A percentile compares a stretch with the other conserved stretches of the same genome.
phyloP scores from a whole-genome alignment of 2,113 vertebrate species.

The Gymnogyps californianus region DNA sequence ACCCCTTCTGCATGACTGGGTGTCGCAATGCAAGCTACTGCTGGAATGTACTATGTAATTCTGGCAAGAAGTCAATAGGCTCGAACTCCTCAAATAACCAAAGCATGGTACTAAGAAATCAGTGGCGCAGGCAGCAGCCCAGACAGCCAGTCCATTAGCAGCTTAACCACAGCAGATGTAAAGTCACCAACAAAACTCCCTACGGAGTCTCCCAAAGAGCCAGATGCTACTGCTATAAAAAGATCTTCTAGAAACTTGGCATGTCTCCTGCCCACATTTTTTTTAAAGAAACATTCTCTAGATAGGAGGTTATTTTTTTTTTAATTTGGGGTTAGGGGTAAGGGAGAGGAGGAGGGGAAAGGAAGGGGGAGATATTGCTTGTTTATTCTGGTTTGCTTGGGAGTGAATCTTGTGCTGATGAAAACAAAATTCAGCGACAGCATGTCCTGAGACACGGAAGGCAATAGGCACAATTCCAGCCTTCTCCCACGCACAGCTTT shows the following conservation, averaged over 20 bases:
- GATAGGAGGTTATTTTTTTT: neutral
- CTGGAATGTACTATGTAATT: neutral
- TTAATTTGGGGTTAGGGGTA: neutral
- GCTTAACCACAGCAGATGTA: constrained; percentile 35
- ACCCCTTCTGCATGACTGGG: neutral
- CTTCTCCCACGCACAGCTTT: neutral
- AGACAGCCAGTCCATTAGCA: constrained; percentile 38
- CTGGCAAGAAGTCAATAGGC: neutral
- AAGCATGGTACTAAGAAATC: neutral
- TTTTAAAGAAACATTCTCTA: neutral
- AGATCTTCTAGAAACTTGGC: neutral
- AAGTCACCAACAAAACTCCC: constrained; percentile 10
- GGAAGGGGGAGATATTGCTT: neutral
- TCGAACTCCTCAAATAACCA: neutral
- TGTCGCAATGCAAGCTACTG: neutral
- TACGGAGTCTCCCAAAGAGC: neutral
- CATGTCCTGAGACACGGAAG: neutral
- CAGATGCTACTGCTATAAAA: constrained; percentile 34
- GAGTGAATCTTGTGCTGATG: neutral
- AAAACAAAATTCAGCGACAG: neutral
- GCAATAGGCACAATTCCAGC: neutral
- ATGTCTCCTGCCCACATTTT: neutral
- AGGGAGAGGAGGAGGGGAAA: neutral
- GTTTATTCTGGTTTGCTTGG: neutral
- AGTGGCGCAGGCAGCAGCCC: neutral